A percentile compares a stretch with the other conserved stretches of the same genome.
Evolutionary conservation across 2,797 vertebrate genomes (phyloP).

Genomic region (Artibeus lituratus): DNA sequence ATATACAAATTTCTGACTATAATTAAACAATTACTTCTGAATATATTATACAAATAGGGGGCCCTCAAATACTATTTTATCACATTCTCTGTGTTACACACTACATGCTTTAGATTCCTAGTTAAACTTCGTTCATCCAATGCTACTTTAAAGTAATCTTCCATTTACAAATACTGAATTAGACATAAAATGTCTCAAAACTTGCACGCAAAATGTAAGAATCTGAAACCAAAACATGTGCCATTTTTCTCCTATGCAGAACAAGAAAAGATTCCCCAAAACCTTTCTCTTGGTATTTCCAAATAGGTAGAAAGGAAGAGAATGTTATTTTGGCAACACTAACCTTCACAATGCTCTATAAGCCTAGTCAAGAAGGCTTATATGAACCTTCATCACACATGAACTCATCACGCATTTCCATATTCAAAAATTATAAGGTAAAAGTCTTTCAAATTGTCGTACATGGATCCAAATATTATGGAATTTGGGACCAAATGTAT

Average conservation of each 20-base stretch:
- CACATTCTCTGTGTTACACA: not conserved
- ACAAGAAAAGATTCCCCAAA: not conserved
- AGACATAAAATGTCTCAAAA: not conserved
- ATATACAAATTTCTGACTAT: not conserved
- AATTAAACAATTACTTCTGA: not conserved
- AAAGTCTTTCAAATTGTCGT: not conserved
- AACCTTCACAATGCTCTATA: not conserved
- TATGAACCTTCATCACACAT: not conserved
- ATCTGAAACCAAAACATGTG: not conserved
- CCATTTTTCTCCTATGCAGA: not conserved
- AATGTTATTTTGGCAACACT: not conserved
- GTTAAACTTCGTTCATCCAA: not conserved
- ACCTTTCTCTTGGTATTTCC: not conserved
- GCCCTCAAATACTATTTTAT: not conserved
- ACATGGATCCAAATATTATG: not conserved
- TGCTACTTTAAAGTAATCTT: not conserved
- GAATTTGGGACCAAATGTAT: not conserved
- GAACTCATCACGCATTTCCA: not conserved
- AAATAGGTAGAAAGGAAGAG: not conserved
- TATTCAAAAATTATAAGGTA: not conserved
- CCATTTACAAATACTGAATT: not conserved
- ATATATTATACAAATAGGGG: not conserved
- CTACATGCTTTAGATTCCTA: not conserved
- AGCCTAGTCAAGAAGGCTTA: not conserved
- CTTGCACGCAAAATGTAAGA: not conserved